phyloP scores from a whole-genome alignment of 2,113 vertebrate species.

The Grallaria varia region DNA sequence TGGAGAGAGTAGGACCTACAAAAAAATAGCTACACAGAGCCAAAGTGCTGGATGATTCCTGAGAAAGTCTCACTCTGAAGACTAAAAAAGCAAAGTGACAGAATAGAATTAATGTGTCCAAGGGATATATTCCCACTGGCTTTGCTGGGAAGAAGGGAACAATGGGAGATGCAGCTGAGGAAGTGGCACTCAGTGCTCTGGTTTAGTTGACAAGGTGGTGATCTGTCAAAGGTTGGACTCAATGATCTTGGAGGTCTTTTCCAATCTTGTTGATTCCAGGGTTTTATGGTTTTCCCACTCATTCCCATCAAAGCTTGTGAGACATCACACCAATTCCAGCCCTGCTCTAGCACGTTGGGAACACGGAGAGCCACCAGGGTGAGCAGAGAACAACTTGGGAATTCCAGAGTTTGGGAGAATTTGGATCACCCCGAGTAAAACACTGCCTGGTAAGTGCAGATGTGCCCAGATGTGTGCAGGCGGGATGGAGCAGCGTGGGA shows the following conservation, averaged over 20 bases:
- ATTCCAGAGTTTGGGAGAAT: neutral
- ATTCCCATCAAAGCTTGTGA: fast-evolving
- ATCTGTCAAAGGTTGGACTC: neutral
- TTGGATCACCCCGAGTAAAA: neutral
- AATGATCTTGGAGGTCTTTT: neutral
- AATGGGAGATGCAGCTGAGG: neutral
- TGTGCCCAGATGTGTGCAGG: neutral
- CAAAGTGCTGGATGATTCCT: neutral
- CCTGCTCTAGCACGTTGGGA: fast-evolving
- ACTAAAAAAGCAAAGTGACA: neutral
- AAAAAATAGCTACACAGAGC: neutral
- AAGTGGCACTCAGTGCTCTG: neutral
- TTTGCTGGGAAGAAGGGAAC: neutral
- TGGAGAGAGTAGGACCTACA: fast-evolving
- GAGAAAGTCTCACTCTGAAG: neutral
- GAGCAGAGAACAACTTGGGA: neutral
- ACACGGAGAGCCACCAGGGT: fast-evolving
- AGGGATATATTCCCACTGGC: neutral
- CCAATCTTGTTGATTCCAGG: neutral
- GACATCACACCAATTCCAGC: fast-evolving
- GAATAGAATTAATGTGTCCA: neutral
- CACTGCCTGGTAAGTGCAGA: neutral
- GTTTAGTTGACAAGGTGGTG: neutral
- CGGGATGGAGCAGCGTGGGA: neutral
- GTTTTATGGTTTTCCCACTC: neutral